These are phyloP conservation scores for Malurus elegans DNA, from an alignment of 2,113 vertebrate species.

Conservation along the genomic window DNA sequence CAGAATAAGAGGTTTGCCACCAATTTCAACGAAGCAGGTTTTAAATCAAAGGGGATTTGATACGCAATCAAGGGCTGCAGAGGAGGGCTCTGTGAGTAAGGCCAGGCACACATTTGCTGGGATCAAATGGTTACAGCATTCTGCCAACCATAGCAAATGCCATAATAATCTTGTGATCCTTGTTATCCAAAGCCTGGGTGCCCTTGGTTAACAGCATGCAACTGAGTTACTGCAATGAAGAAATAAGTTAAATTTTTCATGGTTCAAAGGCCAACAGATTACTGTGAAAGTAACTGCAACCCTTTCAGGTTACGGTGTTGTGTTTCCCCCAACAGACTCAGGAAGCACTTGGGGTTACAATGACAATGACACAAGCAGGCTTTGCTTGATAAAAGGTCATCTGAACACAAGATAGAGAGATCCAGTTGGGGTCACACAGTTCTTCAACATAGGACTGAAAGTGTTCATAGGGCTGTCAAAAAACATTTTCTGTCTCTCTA, in stretches of 20 bases:
- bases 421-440: accelerated
- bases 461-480: background rate
- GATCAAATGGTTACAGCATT: background rate
- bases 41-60: background rate
- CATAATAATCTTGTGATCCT: background rate
- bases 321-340: background rate
- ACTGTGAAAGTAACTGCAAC: background rate
- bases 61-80: background rate
- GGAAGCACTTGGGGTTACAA: background rate
- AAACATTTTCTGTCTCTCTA: background rate
- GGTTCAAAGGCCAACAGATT: background rate
- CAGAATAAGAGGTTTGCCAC: background rate
- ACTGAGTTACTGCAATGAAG: background rate
- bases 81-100: background rate
- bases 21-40: background rate
- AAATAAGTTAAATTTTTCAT: background rate
- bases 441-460: background rate
- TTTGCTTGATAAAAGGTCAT: background rate
- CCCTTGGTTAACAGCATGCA: background rate
- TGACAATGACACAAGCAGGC: background rate
- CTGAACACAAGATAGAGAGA: background rate
- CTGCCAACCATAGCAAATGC: background rate
- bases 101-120: background rate
- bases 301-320: background rate
- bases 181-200: background rate